phyloP scores from a whole-genome alignment of 2,113 vertebrate species.

The Centropus unirufus region DNA sequence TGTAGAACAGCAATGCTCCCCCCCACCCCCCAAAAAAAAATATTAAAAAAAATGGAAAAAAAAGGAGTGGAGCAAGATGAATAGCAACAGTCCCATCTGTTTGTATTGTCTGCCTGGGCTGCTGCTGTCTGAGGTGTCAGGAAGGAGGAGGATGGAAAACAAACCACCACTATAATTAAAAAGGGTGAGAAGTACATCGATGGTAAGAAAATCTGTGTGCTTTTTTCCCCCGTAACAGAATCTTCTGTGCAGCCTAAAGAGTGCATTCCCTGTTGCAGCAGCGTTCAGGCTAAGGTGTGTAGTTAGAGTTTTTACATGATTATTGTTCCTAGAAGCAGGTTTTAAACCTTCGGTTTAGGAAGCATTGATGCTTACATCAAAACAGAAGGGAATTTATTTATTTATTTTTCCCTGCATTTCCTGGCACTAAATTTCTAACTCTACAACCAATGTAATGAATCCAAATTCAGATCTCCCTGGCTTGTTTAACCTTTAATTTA shows the following conservation, averaged over 20 bases:
- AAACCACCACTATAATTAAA: background rate
- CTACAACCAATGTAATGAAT: fast-evolving
- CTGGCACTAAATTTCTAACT: background rate
- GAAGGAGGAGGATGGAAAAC: background rate
- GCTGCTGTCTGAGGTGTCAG: background rate
- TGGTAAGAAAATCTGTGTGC: background rate
- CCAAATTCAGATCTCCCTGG: background rate
- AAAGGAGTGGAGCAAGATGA: background rate
- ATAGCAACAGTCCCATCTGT: background rate
- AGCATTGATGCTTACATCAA: background rate
- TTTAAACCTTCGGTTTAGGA: background rate
- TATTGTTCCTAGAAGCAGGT: background rate
- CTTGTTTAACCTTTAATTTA: background rate
- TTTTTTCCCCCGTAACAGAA: background rate
- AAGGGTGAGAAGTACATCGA: background rate
- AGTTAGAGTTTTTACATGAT: background rate
- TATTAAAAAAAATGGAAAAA: background rate
- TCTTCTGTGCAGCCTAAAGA: background rate
- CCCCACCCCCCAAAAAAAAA: no score
- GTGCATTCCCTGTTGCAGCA: background rate
- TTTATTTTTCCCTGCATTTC: background rate
- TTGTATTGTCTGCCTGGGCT: background rate
- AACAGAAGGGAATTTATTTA: background rate
- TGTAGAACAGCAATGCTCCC: background rate
- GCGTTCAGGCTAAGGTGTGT: background rate